Base-by-base conservation (phyloP, 2,888 invertebrate species). In the Xanthorhoe designata region DNA sequence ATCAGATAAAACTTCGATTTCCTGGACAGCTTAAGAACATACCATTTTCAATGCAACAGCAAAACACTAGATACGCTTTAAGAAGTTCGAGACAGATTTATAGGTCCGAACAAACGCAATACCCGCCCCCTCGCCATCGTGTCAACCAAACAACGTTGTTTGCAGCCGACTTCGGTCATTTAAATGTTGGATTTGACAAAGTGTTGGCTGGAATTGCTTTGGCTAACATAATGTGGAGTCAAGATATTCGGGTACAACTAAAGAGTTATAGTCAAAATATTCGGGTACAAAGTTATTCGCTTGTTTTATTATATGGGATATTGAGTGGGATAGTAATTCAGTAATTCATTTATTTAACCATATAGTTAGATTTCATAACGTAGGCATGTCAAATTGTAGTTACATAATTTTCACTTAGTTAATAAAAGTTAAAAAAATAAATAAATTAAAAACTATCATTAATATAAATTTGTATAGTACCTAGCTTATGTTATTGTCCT, bases 11-110 rank as follows among this genome's bases (percentile, higher is more conserved):
- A 42, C 42, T 8, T 1, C 42, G 42, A 42, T 56, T 45, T 45
- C 47, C 17, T 38, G 7, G 62, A 18, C 17, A 54, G n/a, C 35
- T 59, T 50, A n/a, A 42, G 56, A 62, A 15, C 3, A 55, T 0
- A 18, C 66, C 66, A 45, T n/a, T 32, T 50, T 49, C 58, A 62
- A 24, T 45, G 83, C 80, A 81, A 80, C 81, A 76, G 78, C 80
- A 85, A 85, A 89, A 90, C 89, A 90, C 87, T 87, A 83, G 88
- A 87, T 84, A 85, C 85, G 82, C 81, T 87, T 90, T 89, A 89
- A 88, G 88, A 90, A 91, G 85, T 92, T 91, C 86, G 83, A 81
- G 89, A 89, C 89, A 91, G 90, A 92, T 92, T 92, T 92, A 92
- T 92, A 84, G 90, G 84, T 83, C 77, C 79, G 78, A 86, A 81